Evolutionary conservation across 2,888 invertebrate species (phyloP).

Genomic region (Diachrysia chrysitis): DNA sequence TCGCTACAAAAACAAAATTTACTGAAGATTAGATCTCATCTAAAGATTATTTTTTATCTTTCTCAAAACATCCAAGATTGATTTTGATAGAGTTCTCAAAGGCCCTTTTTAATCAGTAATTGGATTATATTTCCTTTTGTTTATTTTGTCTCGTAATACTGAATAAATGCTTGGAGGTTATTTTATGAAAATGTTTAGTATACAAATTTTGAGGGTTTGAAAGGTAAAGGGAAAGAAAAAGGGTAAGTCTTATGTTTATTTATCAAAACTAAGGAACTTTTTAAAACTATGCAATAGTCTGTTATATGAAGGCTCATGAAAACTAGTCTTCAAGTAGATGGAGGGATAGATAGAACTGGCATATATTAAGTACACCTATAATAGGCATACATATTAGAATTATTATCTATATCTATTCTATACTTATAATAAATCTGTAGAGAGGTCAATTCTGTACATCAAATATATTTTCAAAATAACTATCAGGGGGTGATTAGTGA

Average conservation of each 20-base stretch:
- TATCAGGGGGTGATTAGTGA: too few species aligned
- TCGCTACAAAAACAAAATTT: conserved; percentile 48
- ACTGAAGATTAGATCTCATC: conserved; percentile 44
- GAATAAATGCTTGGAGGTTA: conserved; percentile 26
- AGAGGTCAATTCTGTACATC: too few species aligned
- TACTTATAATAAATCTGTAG: too few species aligned
- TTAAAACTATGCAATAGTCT: too few species aligned
- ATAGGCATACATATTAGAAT: too few species aligned
- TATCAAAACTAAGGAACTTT: too few species aligned
- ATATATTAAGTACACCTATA: too few species aligned
- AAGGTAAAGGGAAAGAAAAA: not conserved
- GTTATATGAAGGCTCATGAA: too few species aligned
- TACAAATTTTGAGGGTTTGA: conserved; percentile 14
- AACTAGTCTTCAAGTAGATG: too few species aligned
- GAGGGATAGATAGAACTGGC: too few species aligned
- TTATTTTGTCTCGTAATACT: conserved; percentile 14
- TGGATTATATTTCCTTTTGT: conserved; percentile 38
- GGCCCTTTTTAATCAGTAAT: conserved; percentile 51
- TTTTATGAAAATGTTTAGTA: conserved; percentile 33
- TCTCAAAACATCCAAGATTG: conserved; percentile 32
- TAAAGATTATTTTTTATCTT: conserved; percentile 43
- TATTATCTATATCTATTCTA: too few species aligned
- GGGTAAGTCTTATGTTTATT: not conserved
- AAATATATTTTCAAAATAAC: too few species aligned
- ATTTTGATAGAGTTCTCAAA: conserved; percentile 43